Percentiles rank a stretch among this genome's conserved stretches.
phyloP scores from a whole-genome alignment of 2,797 vertebrate species.

The Arctocebus calabarensis region DNA sequence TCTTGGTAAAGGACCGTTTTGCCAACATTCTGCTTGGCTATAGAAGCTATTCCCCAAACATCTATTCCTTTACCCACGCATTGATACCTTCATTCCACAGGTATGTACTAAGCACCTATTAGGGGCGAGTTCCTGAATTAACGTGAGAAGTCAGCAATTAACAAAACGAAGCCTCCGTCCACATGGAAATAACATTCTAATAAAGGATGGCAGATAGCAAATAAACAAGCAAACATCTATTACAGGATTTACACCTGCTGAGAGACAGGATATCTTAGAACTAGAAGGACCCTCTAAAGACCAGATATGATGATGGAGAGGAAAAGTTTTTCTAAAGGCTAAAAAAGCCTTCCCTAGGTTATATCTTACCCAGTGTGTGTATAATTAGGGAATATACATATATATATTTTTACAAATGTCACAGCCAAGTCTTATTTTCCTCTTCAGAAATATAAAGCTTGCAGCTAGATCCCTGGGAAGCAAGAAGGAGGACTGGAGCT shows the following conservation, averaged over 20 bases:
- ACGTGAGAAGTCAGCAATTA: neutral
- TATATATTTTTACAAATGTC: slow-evolving; percentile 74
- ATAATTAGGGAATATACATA: neutral
- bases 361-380: slow-evolving; percentile 65
- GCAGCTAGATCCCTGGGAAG: neutral
- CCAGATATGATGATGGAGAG: neutral
- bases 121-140: neutral
- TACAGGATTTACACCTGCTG: neutral
- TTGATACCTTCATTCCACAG: neutral
- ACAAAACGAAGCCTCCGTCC: neutral
- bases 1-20: neutral
- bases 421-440: slow-evolving; percentile 62
- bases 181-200: neutral
- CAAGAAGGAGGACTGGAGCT: neutral
- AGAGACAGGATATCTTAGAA: neutral
- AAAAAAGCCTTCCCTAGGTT: slow-evolving; percentile 66
- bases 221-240: neutral
- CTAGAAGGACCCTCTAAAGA: neutral
- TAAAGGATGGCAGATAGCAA: neutral
- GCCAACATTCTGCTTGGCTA: neutral
- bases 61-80: neutral
- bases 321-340: neutral
- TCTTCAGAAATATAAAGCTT: slow-evolving; percentile 60
- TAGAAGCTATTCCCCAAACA: neutral
- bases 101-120: neutral